Percentiles rank a stretch among this genome's conserved stretches.
Evolutionary conservation across 2,113 vertebrate genomes (phyloP).

Genomic region (Turnix velox): DNA sequence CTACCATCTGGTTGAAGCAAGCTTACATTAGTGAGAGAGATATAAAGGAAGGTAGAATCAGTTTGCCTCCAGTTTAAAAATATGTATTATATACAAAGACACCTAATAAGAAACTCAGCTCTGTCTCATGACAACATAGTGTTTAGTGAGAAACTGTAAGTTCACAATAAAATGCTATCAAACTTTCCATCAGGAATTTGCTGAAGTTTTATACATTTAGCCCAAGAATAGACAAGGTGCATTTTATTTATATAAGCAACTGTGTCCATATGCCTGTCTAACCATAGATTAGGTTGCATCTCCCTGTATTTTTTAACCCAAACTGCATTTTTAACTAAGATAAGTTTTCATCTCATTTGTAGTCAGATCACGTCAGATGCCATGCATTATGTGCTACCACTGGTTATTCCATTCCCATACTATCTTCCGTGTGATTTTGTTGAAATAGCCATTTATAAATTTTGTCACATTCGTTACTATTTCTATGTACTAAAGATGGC

Average conservation of each 20-base stretch:
- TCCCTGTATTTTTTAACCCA: background rate
- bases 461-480: background rate
- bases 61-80: background rate
- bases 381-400: accelerated
- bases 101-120: background rate
- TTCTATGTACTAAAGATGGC: too few species aligned
- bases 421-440: accelerated
- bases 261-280: background rate
- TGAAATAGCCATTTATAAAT: background rate
- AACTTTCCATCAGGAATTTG: background rate
- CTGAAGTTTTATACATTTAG: background rate
- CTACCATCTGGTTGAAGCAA: background rate
- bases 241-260: background rate
- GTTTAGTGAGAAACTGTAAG: background rate
- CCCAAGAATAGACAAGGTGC: background rate
- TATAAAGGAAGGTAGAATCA: background rate
- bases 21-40: background rate
- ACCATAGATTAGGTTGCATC: background rate
- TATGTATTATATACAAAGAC: background rate
- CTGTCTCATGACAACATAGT: accelerated
- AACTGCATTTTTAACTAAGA: background rate
- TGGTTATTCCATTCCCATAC: background rate
- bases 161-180: background rate
- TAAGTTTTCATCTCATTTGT: background rate
- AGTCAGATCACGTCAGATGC: background rate